These are phyloP conservation scores for Galerucella nymphaeae DNA, from an alignment of 2,888 invertebrate species.

Conservation along the genomic window DNA sequence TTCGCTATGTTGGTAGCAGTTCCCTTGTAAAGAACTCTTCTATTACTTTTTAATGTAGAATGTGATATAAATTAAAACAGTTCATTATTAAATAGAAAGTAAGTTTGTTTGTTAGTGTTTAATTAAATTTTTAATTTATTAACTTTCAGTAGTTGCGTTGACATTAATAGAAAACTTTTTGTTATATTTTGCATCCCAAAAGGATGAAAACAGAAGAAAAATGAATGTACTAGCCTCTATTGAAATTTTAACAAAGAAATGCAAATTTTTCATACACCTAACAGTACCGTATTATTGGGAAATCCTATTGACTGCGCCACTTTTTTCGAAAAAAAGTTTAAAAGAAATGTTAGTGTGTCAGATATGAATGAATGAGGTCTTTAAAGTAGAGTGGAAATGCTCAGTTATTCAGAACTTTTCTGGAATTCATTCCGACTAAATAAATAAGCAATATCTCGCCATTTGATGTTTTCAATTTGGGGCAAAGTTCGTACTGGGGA, in stretches of 20 bases:
- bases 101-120: too few relatives aligned
- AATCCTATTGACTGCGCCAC: not conserved
- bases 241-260: not conserved
- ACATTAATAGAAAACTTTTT: too few relatives aligned
- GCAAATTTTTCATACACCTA: not conserved
- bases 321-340: not conserved
- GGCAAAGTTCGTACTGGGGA: conserved; percentile 28
- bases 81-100: too few relatives aligned
- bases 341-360: not conserved
- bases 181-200: too few relatives aligned
- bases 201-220: too few relatives aligned
- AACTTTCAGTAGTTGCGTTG: too few relatives aligned
- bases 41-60: too few relatives aligned
- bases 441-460: conserved; percentile 38
- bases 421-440: conserved; percentile 34
- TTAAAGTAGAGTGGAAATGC: conserved; percentile 23
- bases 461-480: conserved; percentile 36
- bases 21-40: too few relatives aligned
- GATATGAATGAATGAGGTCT: not conserved
- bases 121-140: too few relatives aligned
- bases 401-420: conserved; percentile 32
- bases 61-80: too few relatives aligned
- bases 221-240: not conserved
- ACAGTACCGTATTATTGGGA: not conserved
- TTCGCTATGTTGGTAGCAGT: too few relatives aligned